phyloP scores from a whole-genome alignment of 2,797 vertebrate species.

The Gallinago solitaria region DNA sequence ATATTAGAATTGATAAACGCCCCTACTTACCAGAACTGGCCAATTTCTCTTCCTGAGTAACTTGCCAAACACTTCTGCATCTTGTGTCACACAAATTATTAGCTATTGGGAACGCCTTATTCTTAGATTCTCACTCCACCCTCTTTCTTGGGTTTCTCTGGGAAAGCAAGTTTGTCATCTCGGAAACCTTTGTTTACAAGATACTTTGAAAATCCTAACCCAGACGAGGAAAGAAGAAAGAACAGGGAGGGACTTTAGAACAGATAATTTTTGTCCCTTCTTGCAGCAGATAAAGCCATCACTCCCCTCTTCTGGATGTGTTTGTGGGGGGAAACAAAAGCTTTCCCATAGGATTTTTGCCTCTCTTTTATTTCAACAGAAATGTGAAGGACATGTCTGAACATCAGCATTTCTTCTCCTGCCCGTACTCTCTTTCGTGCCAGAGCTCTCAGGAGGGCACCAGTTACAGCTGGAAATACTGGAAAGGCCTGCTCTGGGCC shows the following conservation, averaged over 20 bases:
- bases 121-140: too few relatives aligned
- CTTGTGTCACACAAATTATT: not conserved
- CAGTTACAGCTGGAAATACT: not conserved
- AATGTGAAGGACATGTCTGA: not conserved
- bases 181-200: not conserved
- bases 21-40: not conserved
- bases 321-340: not conserved
- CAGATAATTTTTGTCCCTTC: not conserved
- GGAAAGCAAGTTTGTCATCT: not conserved
- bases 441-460: not conserved
- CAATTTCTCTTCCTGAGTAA: not conserved
- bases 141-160: not conserved
- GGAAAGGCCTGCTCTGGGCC: not conserved
- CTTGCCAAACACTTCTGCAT: not conserved
- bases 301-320: not conserved
- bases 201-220: not conserved
- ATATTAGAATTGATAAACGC: slow-evolving; percentile 20
- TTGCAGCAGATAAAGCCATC: not conserved
- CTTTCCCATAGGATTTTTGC: not conserved
- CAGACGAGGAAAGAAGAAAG: not conserved
- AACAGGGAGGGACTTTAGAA: not conserved
- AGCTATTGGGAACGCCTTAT: not conserved
- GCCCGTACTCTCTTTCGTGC: rapidly evolving
- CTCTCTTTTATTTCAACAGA: not conserved
- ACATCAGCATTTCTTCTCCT: not conserved